A percentile compares a stretch with the other conserved stretches of the same genome.
phyloP scores from a whole-genome alignment of 2,113 vertebrate species.

The Charadrius vociferus region DNA sequence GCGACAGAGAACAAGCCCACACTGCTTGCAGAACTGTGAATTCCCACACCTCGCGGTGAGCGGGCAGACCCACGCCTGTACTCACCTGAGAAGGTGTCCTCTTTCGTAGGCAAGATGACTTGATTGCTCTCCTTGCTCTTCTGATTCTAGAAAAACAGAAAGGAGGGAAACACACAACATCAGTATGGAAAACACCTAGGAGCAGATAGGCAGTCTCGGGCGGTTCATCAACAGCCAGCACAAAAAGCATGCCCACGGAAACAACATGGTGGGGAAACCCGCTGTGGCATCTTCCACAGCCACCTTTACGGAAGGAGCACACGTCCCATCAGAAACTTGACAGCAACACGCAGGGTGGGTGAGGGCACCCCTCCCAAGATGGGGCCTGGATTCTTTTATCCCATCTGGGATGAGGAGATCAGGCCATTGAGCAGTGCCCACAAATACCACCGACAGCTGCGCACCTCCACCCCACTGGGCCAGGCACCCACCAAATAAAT shows the following conservation, averaged over 20 bases:
- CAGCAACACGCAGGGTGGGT: no score
- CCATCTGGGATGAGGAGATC: rapidly evolving
- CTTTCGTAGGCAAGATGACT: constrained; percentile 84
- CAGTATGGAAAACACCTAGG: neutral
- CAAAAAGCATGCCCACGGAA: neutral
- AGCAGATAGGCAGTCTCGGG: neutral
- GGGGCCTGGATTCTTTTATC: neutral
- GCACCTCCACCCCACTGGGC: no score
- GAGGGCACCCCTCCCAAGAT: no score
- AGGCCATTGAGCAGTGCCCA: rapidly evolving
- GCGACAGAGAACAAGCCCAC: neutral
- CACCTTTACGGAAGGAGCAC: neutral
- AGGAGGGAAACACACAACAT: neutral
- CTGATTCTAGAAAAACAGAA: constrained; percentile 77
- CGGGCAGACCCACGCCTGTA: neutral
- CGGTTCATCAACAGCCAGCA: neutral
- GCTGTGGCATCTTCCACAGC: neutral
- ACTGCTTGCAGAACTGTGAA: neutral
- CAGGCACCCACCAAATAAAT: neutral
- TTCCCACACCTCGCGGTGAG: neutral
- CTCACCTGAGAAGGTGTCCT: constrained; percentile 86
- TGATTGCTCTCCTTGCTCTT: constrained; percentile 89
- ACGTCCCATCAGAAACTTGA: no score
- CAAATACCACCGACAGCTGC: rapidly evolving
- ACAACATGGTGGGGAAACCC: neutral